Base-by-base conservation (phyloP, 2,888 invertebrate species). In the Apotomis turbidana region DNA sequence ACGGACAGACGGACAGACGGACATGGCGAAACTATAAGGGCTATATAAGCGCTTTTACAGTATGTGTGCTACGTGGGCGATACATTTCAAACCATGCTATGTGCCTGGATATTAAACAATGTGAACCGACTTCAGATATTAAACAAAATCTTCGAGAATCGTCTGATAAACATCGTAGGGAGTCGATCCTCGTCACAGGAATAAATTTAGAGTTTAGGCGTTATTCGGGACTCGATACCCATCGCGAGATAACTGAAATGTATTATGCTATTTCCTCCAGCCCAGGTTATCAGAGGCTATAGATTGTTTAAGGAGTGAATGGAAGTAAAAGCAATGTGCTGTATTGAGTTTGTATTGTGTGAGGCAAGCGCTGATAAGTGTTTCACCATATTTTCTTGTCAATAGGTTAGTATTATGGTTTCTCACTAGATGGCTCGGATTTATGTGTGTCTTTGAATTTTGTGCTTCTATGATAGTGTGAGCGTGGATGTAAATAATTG, bases 231-330 rank as follows among this genome's bases (percentile, higher is more conserved):
- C 75, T 57, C 79, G 82, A 85, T 86, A 80, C 78, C 80, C 82
- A 86, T 87, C 83, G 78, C 74, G 66, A 84, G 85, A 84, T 87
- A 87, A 83, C 85, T 85, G 46, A 83, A 88, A 89, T 85, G 82
- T 87, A 88, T 87, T 87, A 83, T 82, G 80, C 85, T 84, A 87
- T 87, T 87, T 85, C 82, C 83, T 80, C 78, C 80, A 81, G 81
- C 80, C 81, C 74, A 79, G 80, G 81, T 85, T 89, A 89, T 87
- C 85, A 83, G 78, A 74, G 79, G 81, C 85, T 83, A 86, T 89
- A 85, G 81, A 85, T 87, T 86, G 84, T 84, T 83, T 83, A 85
- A 78, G 79, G 83, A 82, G 84, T 83, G 86, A 85, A 86, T 83
- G 81, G 81, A 75, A 78, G 80, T 77, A 78, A 79, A 81, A 78